Evolutionary conservation across 2,888 invertebrate species (phyloP).

Genomic region (Trachelus iudaicus): DNA sequence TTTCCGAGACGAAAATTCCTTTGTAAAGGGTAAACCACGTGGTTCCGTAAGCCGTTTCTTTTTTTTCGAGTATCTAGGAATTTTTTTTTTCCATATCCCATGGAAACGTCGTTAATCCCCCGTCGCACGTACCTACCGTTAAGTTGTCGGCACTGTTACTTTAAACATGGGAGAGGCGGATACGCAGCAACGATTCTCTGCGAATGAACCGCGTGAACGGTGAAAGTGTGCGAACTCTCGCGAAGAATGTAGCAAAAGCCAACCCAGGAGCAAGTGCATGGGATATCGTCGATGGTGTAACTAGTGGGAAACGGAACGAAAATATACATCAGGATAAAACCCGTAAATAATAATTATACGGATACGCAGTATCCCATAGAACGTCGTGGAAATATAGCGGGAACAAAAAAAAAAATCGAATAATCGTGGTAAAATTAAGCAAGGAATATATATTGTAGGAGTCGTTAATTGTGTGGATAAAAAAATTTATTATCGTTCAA

Average conservation of each 20-base stretch:
- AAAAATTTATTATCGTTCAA: background rate
- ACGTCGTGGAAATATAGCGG: background rate
- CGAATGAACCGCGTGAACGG: slow-evolving; percentile 30
- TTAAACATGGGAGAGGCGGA: background rate
- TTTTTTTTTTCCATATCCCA: background rate
- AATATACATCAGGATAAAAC: slow-evolving; percentile 26
- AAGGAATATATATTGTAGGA: background rate
- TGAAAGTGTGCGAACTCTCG: slow-evolving; percentile 56
- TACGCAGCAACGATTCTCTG: background rate
- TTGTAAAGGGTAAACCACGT: background rate
- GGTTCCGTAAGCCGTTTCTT: background rate
- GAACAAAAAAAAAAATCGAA: fast-evolving
- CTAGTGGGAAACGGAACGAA: slow-evolving; percentile 46
- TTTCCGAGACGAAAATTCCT: background rate
- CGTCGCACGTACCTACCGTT: background rate
- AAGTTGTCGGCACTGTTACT: background rate
- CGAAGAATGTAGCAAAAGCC: slow-evolving; percentile 32
- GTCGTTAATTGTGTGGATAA: background rate
- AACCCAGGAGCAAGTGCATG: slow-evolving; percentile 19
- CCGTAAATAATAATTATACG: background rate
- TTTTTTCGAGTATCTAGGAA: background rate
- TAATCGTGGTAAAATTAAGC: background rate
- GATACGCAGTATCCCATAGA: background rate
- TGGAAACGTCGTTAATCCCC: background rate
- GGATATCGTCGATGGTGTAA: slow-evolving; percentile 35